Evolutionary conservation across 2,797 vertebrate species (phyloP).

Genomic region (Heteromormyrus szaboi): DNA sequence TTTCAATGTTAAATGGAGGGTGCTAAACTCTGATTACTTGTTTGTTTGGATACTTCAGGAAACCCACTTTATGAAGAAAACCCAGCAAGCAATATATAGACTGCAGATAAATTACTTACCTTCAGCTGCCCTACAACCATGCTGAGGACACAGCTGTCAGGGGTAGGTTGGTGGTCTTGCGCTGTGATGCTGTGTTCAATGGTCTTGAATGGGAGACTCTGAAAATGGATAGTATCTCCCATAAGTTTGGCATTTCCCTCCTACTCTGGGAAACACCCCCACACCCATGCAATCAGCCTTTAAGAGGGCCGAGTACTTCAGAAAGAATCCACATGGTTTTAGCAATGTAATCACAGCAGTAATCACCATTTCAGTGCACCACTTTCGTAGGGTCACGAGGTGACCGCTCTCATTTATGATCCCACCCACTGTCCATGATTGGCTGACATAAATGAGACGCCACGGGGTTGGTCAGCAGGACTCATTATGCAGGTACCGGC

Average conservation of each 20-base stretch:
- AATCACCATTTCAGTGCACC: neutral
- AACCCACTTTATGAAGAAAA: neutral
- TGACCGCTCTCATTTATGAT: neutral
- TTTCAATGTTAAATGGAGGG: neutral
- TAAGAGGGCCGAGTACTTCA: neutral
- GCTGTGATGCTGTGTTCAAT: slow-evolving; percentile 64
- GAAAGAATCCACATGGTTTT: neutral
- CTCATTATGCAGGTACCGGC: neutral
- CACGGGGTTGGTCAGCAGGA: neutral
- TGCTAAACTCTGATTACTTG: neutral
- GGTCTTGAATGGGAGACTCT: slow-evolving; percentile 64
- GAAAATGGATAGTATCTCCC: neutral
- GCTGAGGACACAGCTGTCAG: slow-evolving; percentile 62
- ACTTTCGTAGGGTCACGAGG: neutral
- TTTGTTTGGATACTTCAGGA: neutral
- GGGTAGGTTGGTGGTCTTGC: slow-evolving; percentile 63
- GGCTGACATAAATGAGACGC: neutral
- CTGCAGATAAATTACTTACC: slow-evolving; percentile 40
- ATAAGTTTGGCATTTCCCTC: neutral
- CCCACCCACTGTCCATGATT: neutral
- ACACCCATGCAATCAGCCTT: neutral
- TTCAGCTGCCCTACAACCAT: slow-evolving; percentile 68
- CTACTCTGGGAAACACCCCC: neutral
- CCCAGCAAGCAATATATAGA: neutral
- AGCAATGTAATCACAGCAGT: neutral